Conservation (phyloP, 2,888 invertebrate genomes). For the Coenonympha arcania region DNA sequence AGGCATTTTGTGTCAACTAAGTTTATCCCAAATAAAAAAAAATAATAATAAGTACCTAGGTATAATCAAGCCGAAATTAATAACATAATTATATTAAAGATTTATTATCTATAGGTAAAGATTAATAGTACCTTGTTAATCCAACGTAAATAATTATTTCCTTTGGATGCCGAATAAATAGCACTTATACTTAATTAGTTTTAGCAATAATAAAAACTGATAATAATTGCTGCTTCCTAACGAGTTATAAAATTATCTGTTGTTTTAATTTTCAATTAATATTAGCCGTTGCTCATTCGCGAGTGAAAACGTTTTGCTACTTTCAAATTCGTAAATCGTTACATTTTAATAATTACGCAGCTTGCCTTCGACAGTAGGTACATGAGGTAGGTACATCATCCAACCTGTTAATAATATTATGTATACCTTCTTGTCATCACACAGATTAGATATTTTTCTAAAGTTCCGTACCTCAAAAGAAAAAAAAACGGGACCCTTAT, state of each 20-base stretch:
- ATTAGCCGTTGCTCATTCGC: background rate
- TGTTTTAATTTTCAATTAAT: too few species aligned
- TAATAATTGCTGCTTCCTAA: slow-evolving; percentile 1
- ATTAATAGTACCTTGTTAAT: background rate
- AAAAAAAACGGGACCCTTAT: too few species aligned
- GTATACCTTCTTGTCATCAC: too few species aligned
- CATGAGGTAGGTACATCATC: slow-evolving; percentile 1
- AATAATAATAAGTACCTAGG: too few species aligned
- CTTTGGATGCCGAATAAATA: background rate
- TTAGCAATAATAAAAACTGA: background rate
- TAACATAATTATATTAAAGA: too few species aligned
- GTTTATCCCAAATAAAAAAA: too few species aligned
- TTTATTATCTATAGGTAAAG: too few species aligned
- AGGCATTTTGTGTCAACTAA: too few species aligned
- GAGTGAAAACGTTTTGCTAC: slow-evolving; percentile 15
- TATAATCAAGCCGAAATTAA: too few species aligned
- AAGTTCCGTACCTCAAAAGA: too few species aligned
- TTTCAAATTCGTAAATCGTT: slow-evolving; percentile 14
- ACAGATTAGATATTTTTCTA: too few species aligned
- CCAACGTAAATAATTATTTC: background rate
- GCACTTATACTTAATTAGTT: background rate
- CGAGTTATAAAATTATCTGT: background rate
- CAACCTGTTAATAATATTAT: slow-evolving; percentile 4
- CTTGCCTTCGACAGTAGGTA: background rate
- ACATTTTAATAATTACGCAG: slow-evolving; percentile 12